Evolutionary conservation across 1,140 invertebrate species (phyloP), one percentile per base, ranked within the genome.

Genomic region (Fopius arisanus): DNA sequence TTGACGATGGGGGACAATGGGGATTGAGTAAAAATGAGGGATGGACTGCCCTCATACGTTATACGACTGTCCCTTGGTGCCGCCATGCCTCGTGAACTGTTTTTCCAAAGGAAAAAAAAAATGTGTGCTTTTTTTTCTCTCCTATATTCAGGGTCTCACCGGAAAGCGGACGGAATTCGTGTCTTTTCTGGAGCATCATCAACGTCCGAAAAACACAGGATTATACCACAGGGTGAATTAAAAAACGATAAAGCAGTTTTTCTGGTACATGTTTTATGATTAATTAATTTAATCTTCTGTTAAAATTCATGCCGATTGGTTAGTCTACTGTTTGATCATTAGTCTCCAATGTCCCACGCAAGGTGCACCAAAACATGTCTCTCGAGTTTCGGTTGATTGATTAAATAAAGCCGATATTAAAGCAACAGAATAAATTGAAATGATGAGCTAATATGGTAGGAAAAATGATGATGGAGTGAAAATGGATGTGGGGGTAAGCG

Each of bases 61-160:
- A 78, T 40, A 75, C 68, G 63, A 75, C 72, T 74, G 79, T 82
- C 76, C 73, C 72, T 68, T 76, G 82, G 80, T 84, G 83, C 82
- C 76, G 77, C 85, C 86, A 88, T 88, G 86, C 85, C 85, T 86
- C 83, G 85, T 88, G 85, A 88, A 88, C 86, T 78, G 82, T 81
- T 84, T 77, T 79, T 73, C 75, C 78, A 74, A 70, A 78, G 33
- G 71, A 40, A 75, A 70, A 31, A 67, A 66, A 48, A 29, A 65
- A 41, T 16, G n/a, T 37, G 43, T 31, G 51, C 26, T 3, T 26
- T 59, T 37, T 37, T 31, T 19, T 33, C 5, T 48, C 29, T 31
- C 29, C 7, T 7, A 37, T 37, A 10, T 12, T 7, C 9, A 16
- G 7, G n/a, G 16, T 48, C n/a, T 4, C n/a, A 1, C 5, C 16